phyloP scores from a whole-genome alignment of 1,140 invertebrate genomes.

The Arion vulgaris region DNA sequence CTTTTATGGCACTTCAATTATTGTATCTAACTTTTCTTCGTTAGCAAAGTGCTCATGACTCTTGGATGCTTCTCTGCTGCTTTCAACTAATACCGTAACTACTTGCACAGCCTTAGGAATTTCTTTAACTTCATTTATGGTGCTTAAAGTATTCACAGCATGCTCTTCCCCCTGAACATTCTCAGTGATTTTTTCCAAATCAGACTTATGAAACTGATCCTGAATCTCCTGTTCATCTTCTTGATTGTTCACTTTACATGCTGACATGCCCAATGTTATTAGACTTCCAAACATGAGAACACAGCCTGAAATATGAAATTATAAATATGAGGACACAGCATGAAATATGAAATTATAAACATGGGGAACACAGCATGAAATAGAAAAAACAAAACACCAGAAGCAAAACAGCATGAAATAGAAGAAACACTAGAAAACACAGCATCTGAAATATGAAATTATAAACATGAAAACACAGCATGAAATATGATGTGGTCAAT shows the following conservation, averaged over 20 bases:
- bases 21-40: conserved; percentile 17
- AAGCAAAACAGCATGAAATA: too few species aligned
- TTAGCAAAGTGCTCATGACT: not conserved
- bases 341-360: too few species aligned
- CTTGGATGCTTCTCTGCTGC: not conserved
- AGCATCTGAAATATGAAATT: not conserved
- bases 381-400: too few species aligned
- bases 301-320: conserved; percentile 7
- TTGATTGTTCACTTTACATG: not conserved
- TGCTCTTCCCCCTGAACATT: not conserved
- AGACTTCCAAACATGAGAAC: conserved; percentile 6
- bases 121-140: not conserved
- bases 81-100: not conserved
- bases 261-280: not conserved
- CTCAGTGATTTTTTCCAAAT: not conserved
- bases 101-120: not conserved
- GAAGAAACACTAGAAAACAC: too few species aligned
- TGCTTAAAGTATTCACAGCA: not conserved
- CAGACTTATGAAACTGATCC: not conserved
- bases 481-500: too few species aligned
- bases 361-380: not conserved
- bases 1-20: conserved; percentile 16
- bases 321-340: not conserved
- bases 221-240: not conserved
- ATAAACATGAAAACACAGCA: not conserved